Base-by-base conservation (phyloP, 1,140 invertebrate species). In the Asobara japonica region DNA sequence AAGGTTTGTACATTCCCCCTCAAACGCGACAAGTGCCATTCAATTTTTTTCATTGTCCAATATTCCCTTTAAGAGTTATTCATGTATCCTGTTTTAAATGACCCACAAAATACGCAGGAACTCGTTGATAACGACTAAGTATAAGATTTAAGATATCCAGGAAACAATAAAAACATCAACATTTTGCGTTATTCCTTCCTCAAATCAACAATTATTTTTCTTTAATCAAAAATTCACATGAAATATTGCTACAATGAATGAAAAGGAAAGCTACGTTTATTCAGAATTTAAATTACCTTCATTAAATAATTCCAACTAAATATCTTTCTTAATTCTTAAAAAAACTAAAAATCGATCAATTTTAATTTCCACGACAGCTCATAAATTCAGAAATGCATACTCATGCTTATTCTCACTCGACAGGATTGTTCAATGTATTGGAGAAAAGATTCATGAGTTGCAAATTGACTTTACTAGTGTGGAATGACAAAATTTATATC, bases 231-330 rank as follows among this genome's bases (percentile, higher is more conserved):
- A 56, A 56, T 36, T 36, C 11, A 27, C 8, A 13, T 56, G 0
- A 25, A 56, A 25, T 56, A 25, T 18, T 25, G 10, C 25, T 56
- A 56, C 51, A 27, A 25, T 25, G 11, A 56, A 56, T 56, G 51
- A 56, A 56, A 56, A 56, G n/a, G n/a, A 56, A 56, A 56, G 22
- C 51, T 56, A 56, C 51, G 11, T 2, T 22, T 56, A 56, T 56
- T 25, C 22, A 56, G 25, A 18, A 27, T 18, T 22, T 56, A 56
- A 10, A 22, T 56, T 25, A 56, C 11, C 20, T 56, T 56, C 18
- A 56, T 56, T 56, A 56, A 18, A 56, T 56, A 45, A 45, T 45
- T 45, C n/a, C 41, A 56, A n/a, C n/a, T 56, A 22, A 25, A 56
- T 56, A n/a, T n/a, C n/a, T n/a, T n/a, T n/a, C n/a, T n/a, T n/a